A percentile compares a stretch with the other conserved stretches of the same genome.
Evolutionary conservation across 2,797 vertebrate species (phyloP).

Genomic region (Sternarchorhynchus goeldii): DNA sequence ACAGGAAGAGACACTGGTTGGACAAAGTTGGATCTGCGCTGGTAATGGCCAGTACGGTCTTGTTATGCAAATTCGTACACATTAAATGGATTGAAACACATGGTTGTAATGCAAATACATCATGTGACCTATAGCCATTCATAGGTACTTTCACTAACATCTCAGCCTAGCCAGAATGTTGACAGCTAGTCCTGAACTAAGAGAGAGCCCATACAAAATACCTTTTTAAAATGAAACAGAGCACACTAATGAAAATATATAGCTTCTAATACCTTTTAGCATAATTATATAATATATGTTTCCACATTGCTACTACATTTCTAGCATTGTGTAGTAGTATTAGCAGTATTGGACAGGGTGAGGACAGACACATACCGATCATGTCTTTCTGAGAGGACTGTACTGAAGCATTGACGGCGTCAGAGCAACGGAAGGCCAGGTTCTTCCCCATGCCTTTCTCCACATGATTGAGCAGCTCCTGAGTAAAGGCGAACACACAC

Average conservation of each 20-base stretch:
- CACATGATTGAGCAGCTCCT: constrained; percentile 91
- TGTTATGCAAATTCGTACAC: background rate
- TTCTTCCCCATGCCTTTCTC: constrained; percentile 96
- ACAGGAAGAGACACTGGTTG: background rate
- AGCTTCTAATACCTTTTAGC: too few species aligned
- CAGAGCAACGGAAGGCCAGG: constrained; percentile 90
- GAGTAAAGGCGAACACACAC: background rate
- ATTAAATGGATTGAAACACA: background rate
- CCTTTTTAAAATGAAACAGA: too few species aligned
- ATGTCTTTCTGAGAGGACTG: constrained; percentile 89
- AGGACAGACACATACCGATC: constrained; percentile 78
- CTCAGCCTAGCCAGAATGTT: too few species aligned
- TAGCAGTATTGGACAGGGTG: too few species aligned
- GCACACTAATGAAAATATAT: too few species aligned
- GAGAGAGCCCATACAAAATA: background rate
- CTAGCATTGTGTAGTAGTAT: too few species aligned
- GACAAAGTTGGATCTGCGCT: background rate
- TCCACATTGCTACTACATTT: too few species aligned
- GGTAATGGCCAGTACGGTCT: background rate
- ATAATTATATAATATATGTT: too few species aligned
- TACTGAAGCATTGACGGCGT: constrained; percentile 85
- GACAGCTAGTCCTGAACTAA: too few species aligned
- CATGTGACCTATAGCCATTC: too few species aligned
- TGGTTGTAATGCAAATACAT: too few species aligned
- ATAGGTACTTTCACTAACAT: too few species aligned